Evolutionary conservation across 1,140 invertebrate genomes (phyloP).

Genomic region (Chrysomallon squamiferum): DNA sequence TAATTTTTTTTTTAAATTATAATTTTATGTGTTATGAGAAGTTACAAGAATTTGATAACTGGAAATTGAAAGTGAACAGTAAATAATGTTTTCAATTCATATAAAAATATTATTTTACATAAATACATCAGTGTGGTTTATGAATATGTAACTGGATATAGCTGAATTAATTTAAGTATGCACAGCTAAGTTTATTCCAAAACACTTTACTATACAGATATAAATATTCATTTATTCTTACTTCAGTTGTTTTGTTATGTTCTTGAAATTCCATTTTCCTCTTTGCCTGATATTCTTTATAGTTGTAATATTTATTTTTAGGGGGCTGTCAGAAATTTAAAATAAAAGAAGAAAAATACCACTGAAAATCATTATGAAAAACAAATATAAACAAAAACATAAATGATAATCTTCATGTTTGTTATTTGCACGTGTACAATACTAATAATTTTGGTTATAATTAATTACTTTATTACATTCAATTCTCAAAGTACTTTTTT

Average conservation of each 20-base stretch:
- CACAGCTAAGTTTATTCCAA: no score
- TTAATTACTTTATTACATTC: not conserved
- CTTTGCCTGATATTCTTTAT: slow-evolving; percentile 8
- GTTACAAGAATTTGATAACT: no score
- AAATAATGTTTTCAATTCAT: no score
- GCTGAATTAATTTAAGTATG: no score
- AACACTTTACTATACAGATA: no score
- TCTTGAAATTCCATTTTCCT: slow-evolving; percentile 3
- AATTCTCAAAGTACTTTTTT: not conserved
- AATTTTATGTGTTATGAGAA: no score
- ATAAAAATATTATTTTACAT: no score
- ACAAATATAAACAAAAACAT: not conserved
- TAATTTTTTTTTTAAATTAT: no score
- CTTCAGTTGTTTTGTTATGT: not conserved
- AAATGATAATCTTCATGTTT: not conserved
- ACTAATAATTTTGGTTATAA: not conserved
- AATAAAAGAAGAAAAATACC: not conserved
- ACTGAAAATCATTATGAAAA: not conserved
- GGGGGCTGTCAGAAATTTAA: not conserved
- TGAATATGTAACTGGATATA: no score
- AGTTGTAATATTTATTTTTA: slow-evolving; percentile 7
- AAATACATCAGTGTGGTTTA: no score
- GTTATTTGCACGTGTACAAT: not conserved
- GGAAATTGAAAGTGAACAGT: no score
- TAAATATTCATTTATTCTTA: not conserved